Evolutionary conservation across 2,113 vertebrate genomes (phyloP), one percentile per base, ranked within the genome.

Genomic region (Tragelaphus strepsiceros): DNA sequence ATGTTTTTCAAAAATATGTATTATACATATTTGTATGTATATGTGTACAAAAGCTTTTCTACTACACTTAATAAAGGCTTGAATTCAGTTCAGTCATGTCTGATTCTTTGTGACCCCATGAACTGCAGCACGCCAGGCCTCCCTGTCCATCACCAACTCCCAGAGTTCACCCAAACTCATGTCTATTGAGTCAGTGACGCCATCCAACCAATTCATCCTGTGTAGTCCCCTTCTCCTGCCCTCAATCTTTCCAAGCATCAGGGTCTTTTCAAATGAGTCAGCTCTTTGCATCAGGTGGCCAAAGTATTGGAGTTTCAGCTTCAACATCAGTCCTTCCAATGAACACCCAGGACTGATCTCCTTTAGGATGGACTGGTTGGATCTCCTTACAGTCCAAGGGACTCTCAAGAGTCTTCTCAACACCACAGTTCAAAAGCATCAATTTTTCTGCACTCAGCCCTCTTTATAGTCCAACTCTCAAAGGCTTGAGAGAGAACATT

Each of bases 371-470:
- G 32, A n/a, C 62, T 67, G 32, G 32, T 67, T 67, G 62, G 32
- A 67, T n/a, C 62, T 67, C 32, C 32, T 67, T n/a, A 32, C 32
- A n/a, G 16, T 67, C 32, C 32, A 67, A 67, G 32, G 16, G 62
- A 67, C 62, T 19, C 62, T n/a, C 62, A 4, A 67, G 32, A n/a
- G 32, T 67, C 16, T 67, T 67, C 64, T 67, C 32, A 67, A n/a
- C 4, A 67, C 4, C 32, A 10, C 8, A 67, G 32, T 67, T 67
- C 62, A 67, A n/a, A 67, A 10, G 64, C 64, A 67, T n/a, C 32
- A n/a, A 19, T n/a, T n/a, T 4, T 19, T 67, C 7, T n/a, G 64
- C 0, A 0, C 64, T 67, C 32, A n/a, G 32, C 64, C 64, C 64
- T 67, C 64, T 67, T 67, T 67, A n/a, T n/a, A 67, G 3, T n/a